Evolutionary conservation across 1,140 invertebrate species (phyloP).

Genomic region (Hydropsyche tenuis): DNA sequence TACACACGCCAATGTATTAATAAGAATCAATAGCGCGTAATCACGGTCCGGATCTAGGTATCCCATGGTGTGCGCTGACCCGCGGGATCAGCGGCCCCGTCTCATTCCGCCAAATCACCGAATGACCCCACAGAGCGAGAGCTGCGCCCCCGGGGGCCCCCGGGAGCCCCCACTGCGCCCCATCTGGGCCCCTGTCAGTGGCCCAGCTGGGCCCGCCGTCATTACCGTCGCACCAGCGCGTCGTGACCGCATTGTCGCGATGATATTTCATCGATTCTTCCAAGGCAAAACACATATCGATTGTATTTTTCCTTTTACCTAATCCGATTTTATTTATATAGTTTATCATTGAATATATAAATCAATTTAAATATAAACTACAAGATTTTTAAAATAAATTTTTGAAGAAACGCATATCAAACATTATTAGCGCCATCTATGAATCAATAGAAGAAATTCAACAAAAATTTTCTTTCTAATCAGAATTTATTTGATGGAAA

Average conservation of each 20-base stretch:
- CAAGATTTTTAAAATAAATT: no score
- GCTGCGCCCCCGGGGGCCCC: conserved; percentile 6
- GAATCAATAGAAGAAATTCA: no score
- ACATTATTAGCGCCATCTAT: no score
- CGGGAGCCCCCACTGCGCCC: conserved; percentile 20
- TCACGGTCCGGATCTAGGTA: conserved; percentile 29
- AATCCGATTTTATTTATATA: no score
- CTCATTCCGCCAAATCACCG: conserved; percentile 38
- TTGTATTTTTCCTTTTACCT: no score
- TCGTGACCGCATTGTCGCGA: conserved; percentile 33
- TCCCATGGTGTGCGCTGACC: conserved; percentile 34
- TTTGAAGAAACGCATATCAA: no score
- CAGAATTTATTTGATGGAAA: not conserved
- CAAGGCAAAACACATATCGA: no score
- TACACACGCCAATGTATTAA: conserved; percentile 3
- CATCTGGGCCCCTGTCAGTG: conserved; percentile 37
- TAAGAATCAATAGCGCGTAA: conserved; percentile 39
- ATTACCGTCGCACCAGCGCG: conserved; percentile 33
- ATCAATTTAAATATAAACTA: no score
- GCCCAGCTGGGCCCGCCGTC: conserved; percentile 32
- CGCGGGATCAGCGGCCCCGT: conserved; percentile 22
- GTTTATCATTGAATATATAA: no score
- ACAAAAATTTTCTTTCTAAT: no score
- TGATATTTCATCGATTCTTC: conserved; percentile 28
- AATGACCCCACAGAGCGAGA: conserved; percentile 34